Evolutionary conservation across 2,797 vertebrate species (phyloP).

Genomic region (Danionella dracula): DNA sequence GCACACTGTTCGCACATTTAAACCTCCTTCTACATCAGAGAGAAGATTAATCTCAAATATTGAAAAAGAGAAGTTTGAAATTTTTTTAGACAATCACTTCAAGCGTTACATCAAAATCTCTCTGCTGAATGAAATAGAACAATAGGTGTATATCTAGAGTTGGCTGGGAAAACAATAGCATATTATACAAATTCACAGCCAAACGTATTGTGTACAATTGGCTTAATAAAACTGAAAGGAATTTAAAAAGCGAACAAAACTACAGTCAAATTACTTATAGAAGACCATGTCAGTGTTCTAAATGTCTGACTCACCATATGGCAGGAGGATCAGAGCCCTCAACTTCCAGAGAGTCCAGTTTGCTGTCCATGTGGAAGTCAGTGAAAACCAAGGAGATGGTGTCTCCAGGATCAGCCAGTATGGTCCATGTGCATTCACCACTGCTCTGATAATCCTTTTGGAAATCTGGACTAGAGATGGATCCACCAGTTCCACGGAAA

Average conservation of each 20-base stretch:
- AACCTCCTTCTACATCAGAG: not conserved
- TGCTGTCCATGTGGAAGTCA: constrained; percentile 94
- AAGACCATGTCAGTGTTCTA: not conserved
- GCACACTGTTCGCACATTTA: not conserved
- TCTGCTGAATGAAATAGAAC: not conserved
- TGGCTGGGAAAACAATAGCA: not conserved
- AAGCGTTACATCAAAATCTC: no score
- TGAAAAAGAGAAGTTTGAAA: constrained; percentile 9
- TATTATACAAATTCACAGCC: not conserved
- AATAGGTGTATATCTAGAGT: no score
- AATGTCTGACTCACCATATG: constrained; percentile 82
- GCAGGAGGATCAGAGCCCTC: constrained; percentile 96
- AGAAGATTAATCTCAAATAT: constrained; percentile 7
- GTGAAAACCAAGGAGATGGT: constrained; percentile 94
- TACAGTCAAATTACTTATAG: not conserved
- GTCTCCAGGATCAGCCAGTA: constrained; percentile 93
- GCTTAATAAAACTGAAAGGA: not conserved
- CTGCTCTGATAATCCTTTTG: constrained; percentile 95
- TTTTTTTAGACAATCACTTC: not conserved
- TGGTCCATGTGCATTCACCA: constrained; percentile 94
- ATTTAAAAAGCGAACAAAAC: not conserved
- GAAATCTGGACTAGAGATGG: constrained; percentile 90
- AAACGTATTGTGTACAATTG: not conserved
- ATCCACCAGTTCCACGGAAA: constrained; percentile 85
- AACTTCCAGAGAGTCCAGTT: constrained; percentile 96